Conservation (phyloP, 2,113 vertebrate genomes). For the Capra hircus region DNA sequence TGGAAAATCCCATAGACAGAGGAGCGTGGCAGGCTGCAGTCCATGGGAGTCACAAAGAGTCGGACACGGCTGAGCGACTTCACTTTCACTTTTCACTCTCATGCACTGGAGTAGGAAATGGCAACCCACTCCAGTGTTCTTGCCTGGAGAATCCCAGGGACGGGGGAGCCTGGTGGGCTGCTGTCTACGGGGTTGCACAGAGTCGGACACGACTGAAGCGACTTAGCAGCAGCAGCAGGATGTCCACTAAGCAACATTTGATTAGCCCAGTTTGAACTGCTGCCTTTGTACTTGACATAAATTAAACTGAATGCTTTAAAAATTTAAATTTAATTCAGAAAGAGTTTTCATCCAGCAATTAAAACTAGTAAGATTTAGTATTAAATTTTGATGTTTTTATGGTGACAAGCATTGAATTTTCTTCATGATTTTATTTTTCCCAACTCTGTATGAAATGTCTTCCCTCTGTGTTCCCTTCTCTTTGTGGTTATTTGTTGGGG, state of each 20-base stretch:
- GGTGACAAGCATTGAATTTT: neutral
- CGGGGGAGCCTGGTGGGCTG: too few relatives aligned
- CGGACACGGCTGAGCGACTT: fast-evolving
- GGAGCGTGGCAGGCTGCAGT: fast-evolving
- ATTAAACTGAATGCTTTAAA: conserved; percentile 2
- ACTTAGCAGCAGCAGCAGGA: too few relatives aligned
- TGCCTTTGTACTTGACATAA: neutral
- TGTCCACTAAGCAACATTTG: neutral
- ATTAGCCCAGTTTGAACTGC: neutral
- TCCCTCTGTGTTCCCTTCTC: neutral
- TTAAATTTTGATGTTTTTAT: conserved; percentile 10
- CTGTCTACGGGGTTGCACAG: too few relatives aligned
- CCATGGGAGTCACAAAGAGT: too few relatives aligned
- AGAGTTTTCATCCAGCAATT: neutral
- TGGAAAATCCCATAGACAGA: too few relatives aligned
- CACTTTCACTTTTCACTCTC: too few relatives aligned
- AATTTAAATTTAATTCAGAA: conserved; percentile 4
- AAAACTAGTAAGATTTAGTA: neutral
- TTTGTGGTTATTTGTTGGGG: neutral
- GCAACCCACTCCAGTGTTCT: too few relatives aligned
- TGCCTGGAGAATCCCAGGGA: too few relatives aligned
- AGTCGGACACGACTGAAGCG: fast-evolving
- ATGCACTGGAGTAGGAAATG: too few relatives aligned
- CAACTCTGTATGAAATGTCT: neutral
- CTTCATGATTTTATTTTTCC: neutral